Evolutionary conservation across 2,113 vertebrate genomes (phyloP), one percentile per base, ranked within the genome.

Genomic region (Gymnarchus niloticus): DNA sequence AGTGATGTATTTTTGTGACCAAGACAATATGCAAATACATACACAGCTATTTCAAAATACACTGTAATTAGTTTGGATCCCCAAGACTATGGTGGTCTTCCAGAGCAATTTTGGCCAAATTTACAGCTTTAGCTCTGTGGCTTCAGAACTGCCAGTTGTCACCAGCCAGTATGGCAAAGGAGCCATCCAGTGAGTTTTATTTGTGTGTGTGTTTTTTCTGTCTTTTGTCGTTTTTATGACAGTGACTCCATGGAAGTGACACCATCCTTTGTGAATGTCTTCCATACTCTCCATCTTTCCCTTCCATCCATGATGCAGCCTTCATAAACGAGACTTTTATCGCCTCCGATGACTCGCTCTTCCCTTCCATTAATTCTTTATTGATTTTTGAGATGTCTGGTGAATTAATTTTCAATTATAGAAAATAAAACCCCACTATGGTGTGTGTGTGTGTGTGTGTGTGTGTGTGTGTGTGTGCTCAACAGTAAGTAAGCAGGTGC

Each of bases 341-440:
- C 93, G 93, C 93, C 91, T 93, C 93, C 94, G 95, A 94, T 93
- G 94, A 94, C 94, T 94, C 91, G 88, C 91, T 92, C 91, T 91
- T 90, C 91, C 90, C 92, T 93, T 94, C 93, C 93, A 94, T 95
- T 94, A 93, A 95, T 95, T 94, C 93, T 93, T 93, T 94, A 95
- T 95, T 91, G 93, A 95, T 95, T 94, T 90, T 88, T 89, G 87
- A 92, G 93, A 94, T 89, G 89, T 92, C 85, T 89, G 89, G 90
- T 93, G 93, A 94, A 95, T 95, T 95, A 94, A 94, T 94, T 94
- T 93, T 91, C 93, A 94, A 95, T 95, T 95, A 95, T 88, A 87
- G 91, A 90, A 91, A 92, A 94, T 93, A 93, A 93, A 91, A 91
- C 25, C 76, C 86, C 85, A 83, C 84, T 87, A 89, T 91, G 85